Evolutionary conservation across 1,140 invertebrate genomes (phyloP).

Genomic region (Heliconius eleuchia): DNA sequence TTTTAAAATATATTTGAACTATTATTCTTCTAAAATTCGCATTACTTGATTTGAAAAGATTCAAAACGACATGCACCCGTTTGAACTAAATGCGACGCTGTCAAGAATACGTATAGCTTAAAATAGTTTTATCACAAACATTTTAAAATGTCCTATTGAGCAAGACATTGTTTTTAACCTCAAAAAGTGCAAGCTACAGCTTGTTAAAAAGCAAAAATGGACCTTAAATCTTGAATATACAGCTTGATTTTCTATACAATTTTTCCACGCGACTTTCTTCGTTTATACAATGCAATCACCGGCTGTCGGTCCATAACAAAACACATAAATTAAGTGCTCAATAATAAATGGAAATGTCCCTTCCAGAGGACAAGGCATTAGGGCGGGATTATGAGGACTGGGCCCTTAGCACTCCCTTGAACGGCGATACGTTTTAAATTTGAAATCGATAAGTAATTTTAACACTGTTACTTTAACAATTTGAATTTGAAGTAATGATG

Average conservation of each 20-base stretch:
- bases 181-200: slow-evolving; percentile 28
- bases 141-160: slow-evolving; percentile 66
- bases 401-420: slow-evolving; percentile 61
- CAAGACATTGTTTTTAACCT: slow-evolving; percentile 49
- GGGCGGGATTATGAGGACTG: slow-evolving; percentile 78
- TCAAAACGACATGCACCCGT: slow-evolving; percentile 42
- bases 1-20: slow-evolving; percentile 33
- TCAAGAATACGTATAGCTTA: slow-evolving; percentile 38
- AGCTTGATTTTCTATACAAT: slow-evolving; percentile 37
- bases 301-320: slow-evolving; percentile 78
- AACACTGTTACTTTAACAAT: background rate
- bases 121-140: slow-evolving; percentile 40
- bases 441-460: slow-evolving; percentile 4
- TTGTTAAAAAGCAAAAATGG: slow-evolving; percentile 22
- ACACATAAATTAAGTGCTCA: slow-evolving; percentile 82
- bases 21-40: slow-evolving; percentile 63
- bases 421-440: slow-evolving; percentile 25
- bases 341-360: slow-evolving; percentile 82
- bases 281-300: slow-evolving; percentile 31
- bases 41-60: slow-evolving; percentile 49
- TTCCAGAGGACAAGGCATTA: slow-evolving; percentile 81
- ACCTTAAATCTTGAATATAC: slow-evolving; percentile 21
- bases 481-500: background rate
- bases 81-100: slow-evolving; percentile 42
- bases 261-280: slow-evolving; percentile 14